Conservation (phyloP, 2,113 vertebrate genomes). For the Gallinago paraguaiae region DNA sequence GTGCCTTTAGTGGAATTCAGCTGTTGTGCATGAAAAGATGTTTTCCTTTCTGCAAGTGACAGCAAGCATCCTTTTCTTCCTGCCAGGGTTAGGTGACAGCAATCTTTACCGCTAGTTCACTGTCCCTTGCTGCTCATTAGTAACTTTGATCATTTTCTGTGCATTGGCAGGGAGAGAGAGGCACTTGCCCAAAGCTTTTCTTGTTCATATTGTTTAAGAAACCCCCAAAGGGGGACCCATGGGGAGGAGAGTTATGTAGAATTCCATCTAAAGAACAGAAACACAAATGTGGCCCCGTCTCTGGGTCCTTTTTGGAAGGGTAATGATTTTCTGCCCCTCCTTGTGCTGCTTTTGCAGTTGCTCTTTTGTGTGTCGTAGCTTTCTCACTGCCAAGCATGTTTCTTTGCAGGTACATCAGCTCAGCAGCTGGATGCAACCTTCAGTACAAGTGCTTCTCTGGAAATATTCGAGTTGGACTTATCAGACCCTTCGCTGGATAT, state of each 20-base stretch:
- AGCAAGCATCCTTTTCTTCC: background rate
- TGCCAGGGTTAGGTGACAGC: background rate
- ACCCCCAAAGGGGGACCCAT: accelerated
- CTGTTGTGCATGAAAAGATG: background rate
- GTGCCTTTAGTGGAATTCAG: background rate
- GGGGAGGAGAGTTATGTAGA: background rate
- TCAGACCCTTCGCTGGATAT: slow-evolving; percentile 88
- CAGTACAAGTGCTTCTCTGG: slow-evolving; percentile 92
- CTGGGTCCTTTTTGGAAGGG: background rate
- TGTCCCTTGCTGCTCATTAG: background rate
- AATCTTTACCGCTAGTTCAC: accelerated
- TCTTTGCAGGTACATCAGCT: slow-evolving; percentile 89
- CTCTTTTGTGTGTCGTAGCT: background rate
- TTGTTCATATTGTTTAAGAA: background rate
- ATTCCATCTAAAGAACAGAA: background rate
- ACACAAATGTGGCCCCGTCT: background rate
- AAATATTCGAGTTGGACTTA: slow-evolving; percentile 94
- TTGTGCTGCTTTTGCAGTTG: background rate
- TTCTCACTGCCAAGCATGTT: background rate
- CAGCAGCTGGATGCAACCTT: slow-evolving; percentile 97
- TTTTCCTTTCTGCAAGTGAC: background rate
- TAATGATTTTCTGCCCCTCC: background rate
- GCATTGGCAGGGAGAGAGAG: background rate
- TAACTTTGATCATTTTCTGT: accelerated
- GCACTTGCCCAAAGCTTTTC: background rate